phyloP scores from a whole-genome alignment of 2,113 vertebrate species.

The rat (Rattus norvegicus) region DNA sequence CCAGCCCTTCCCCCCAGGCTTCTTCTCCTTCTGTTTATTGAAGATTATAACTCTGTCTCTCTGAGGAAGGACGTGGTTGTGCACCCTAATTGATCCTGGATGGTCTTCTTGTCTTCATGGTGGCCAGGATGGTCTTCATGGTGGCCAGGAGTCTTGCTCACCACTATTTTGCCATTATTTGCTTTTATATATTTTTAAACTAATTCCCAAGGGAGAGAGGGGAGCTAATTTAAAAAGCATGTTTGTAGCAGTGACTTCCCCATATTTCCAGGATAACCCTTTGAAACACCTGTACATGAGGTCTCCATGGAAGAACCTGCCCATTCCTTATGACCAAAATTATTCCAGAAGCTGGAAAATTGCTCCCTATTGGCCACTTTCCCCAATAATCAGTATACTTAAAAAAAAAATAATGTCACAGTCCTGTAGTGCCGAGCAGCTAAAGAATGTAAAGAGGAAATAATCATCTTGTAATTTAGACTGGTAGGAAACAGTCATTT shows the following conservation, averaged over 20 bases:
- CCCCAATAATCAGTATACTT: constrained; percentile 41
- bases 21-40: constrained; percentile 34
- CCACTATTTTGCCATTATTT: background rate
- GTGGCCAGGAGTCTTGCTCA: background rate
- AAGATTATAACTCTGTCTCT: constrained; percentile 49
- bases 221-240: background rate
- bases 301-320: background rate
- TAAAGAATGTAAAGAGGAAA: constrained; percentile 65
- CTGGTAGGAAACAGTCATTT: constrained; percentile 81
- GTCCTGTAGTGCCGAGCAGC: constrained; percentile 53
- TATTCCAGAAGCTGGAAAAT: constrained; percentile 35
- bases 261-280: background rate
- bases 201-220: background rate
- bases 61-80: background rate
- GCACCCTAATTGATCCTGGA: background rate
- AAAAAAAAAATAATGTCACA: constrained; percentile 34
- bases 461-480: constrained; percentile 76
- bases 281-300: background rate
- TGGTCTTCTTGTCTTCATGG: background rate
- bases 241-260: background rate
- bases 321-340: background rate
- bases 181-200: background rate
- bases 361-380: constrained; percentile 3
- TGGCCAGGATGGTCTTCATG: background rate
- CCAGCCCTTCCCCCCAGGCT: background rate